phyloP scores from a whole-genome alignment of 2,797 vertebrate species.

The Artibeus lituratus region DNA sequence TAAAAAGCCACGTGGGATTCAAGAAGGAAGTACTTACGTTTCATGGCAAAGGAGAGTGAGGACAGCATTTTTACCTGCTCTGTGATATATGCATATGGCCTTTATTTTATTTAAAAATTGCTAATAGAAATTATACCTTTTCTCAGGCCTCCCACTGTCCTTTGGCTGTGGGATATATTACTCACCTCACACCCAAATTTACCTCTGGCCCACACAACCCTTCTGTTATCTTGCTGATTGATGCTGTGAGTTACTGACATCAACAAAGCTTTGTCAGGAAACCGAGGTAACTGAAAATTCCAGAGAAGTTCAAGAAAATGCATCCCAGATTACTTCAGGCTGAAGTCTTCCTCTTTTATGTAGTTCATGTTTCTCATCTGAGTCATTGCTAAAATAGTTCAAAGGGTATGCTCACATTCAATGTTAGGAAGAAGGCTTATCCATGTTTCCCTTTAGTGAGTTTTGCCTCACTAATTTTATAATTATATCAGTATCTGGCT shows the following conservation, averaged over 20 bases:
- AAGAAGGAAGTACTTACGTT: neutral
- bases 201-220: constrained; percentile 76
- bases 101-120: constrained; percentile 43
- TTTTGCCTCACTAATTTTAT: constrained; percentile 28
- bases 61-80: neutral
- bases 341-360: constrained; percentile 79
- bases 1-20: constrained; percentile 16
- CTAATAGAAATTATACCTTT: constrained; percentile 42
- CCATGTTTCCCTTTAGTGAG: neutral
- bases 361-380: constrained; percentile 75
- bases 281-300: constrained; percentile 79
- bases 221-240: constrained; percentile 72
- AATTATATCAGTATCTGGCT: neutral
- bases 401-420: constrained; percentile 68
- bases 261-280: constrained; percentile 83
- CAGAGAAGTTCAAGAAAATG: constrained; percentile 76
- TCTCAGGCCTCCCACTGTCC: constrained; percentile 49
- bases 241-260: constrained; percentile 80
- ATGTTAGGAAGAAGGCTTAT: neutral
- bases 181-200: constrained; percentile 63
- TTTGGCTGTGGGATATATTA: constrained; percentile 65
- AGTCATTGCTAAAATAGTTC: constrained; percentile 79
- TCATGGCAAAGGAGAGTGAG: neutral
- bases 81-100: neutral
- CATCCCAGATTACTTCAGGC: constrained; percentile 76